These are phyloP conservation scores for Habrosyne pyritoides DNA, from an alignment of 2,888 invertebrate genomes.

Conservation along the genomic window DNA sequence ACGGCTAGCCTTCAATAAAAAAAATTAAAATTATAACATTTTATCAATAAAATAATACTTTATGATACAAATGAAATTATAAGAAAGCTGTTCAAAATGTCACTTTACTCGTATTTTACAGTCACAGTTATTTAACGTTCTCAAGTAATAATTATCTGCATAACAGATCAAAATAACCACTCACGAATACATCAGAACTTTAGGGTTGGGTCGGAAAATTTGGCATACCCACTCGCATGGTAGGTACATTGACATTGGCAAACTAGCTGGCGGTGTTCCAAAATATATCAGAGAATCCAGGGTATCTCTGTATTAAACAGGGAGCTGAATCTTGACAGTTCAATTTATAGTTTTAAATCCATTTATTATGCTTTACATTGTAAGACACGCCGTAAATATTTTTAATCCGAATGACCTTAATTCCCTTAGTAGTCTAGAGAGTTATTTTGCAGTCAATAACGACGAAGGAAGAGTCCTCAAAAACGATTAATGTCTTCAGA, in stretches of 20 bases:
- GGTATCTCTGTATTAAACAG: background rate
- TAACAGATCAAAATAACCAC: background rate
- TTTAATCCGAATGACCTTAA: background rate
- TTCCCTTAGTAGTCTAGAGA: background rate
- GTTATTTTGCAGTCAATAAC: no score
- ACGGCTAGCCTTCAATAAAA: no score
- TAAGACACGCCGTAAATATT: background rate
- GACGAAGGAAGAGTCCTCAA: no score
- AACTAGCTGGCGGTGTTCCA: constrained; percentile 11
- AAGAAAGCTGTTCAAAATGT: no score
- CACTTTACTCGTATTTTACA: no score
- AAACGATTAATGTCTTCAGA: no score
- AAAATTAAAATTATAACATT: no score
- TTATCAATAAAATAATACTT: no score
- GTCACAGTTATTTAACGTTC: no score
- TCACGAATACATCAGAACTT: background rate
- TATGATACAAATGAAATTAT: no score
- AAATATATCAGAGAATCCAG: background rate
- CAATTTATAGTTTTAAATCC: background rate
- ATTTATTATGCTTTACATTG: background rate
- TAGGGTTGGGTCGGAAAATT: constrained; percentile 2
- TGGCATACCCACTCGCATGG: constrained; percentile 10
- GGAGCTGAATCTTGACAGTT: background rate
- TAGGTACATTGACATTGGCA: constrained; percentile 10
- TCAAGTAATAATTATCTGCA: background rate